These are phyloP conservation scores for Napeogenes sylphis DNA, from an alignment of 2,888 invertebrate genomes.

Conservation along the genomic window DNA sequence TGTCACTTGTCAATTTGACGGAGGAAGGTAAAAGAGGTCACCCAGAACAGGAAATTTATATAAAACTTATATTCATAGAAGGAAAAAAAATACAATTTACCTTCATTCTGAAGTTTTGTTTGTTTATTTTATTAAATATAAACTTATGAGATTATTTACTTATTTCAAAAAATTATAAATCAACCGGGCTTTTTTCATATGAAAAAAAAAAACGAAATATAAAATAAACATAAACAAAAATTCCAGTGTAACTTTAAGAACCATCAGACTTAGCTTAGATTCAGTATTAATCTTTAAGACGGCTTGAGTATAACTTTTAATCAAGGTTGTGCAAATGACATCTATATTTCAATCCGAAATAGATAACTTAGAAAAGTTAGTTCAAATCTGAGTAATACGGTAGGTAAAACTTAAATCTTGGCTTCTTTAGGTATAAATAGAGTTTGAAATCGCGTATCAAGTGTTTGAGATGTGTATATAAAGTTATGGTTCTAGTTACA, in stretches of 20 bases:
- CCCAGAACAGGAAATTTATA: no score
- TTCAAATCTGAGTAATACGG: constrained; percentile 18
- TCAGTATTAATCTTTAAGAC: no score
- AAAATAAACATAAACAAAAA: not conserved
- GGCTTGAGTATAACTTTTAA: not conserved
- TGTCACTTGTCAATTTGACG: no score
- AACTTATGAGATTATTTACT: no score
- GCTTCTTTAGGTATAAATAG: constrained; percentile 15
- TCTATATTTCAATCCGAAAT: constrained; percentile 24
- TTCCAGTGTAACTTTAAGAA: no score
- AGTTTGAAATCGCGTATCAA: constrained; percentile 15
- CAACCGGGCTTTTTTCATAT: not conserved
- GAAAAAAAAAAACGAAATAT: not conserved
- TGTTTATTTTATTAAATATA: no score
- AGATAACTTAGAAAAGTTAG: constrained; percentile 19
- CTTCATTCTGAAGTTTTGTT: no score
- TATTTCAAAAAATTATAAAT: no score
- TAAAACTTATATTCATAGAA: no score
- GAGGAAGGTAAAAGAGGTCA: no score
- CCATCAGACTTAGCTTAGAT: no score
- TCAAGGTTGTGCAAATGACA: constrained; percentile 24
- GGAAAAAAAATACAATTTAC: no score
- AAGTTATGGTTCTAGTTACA: constrained; percentile 4
- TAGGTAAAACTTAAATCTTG: constrained; percentile 6
- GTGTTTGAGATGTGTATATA: constrained; percentile 9